phyloP scores from a whole-genome alignment of 2,113 vertebrate genomes.

The Nymphicus hollandicus region DNA sequence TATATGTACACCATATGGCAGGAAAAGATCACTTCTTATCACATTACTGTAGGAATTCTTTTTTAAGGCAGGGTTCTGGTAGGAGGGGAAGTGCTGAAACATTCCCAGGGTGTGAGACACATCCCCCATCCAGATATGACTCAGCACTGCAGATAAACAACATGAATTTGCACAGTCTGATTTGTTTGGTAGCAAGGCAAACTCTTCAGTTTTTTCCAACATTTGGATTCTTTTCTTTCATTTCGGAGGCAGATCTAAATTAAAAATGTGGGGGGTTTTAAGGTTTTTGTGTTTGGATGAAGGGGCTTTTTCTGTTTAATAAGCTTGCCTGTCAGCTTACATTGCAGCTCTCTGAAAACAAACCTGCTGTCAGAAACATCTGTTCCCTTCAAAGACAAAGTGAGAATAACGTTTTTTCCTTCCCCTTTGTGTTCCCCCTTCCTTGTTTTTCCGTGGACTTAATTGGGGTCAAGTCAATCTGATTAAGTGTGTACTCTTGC shows the following conservation, averaged over 20 bases:
- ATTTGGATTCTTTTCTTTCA: background rate
- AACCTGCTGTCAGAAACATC: background rate
- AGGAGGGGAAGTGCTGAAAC: constrained; percentile 2
- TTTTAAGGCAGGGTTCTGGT: background rate
- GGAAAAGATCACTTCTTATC: background rate
- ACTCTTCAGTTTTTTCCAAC: background rate
- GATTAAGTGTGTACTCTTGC: background rate
- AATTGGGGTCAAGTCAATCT: background rate
- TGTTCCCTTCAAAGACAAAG: background rate
- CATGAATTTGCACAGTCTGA: background rate
- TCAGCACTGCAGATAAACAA: background rate
- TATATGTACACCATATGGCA: background rate
- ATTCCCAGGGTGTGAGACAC: background rate
- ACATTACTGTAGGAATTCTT: background rate
- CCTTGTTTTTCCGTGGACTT: background rate
- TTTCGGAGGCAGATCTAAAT: background rate
- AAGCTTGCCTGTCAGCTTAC: background rate
- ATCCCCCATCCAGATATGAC: background rate
- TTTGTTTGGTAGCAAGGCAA: background rate
- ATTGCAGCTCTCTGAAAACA: background rate
- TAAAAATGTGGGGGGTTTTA: background rate
- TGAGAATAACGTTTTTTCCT: background rate
- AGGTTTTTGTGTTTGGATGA: background rate
- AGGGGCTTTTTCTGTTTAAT: background rate
- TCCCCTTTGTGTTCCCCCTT: background rate